phyloP scores from a whole-genome alignment of 2,888 invertebrate species.

The Beris chalybata region DNA sequence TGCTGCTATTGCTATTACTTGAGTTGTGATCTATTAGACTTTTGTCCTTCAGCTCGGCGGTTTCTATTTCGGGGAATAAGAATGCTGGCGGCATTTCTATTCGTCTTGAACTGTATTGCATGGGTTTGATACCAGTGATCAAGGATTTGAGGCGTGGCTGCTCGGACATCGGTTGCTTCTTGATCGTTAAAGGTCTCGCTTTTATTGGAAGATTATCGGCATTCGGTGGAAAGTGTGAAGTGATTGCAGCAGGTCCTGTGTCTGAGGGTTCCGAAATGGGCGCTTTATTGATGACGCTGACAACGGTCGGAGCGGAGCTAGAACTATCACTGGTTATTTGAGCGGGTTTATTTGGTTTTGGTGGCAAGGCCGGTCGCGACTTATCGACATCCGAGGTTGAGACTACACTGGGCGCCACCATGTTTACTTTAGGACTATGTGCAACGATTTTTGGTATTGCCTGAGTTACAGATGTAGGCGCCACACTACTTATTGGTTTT shows the following conservation, averaged over 20 bases:
- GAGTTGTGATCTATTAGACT: slow-evolving; percentile 39
- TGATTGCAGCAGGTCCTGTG: slow-evolving; percentile 19
- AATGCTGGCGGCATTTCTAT: slow-evolving; percentile 84
- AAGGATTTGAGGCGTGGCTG: slow-evolving; percentile 74
- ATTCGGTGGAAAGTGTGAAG: slow-evolving; percentile 44
- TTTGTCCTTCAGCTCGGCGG: slow-evolving; percentile 59
- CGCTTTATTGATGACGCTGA: slow-evolving; percentile 44
- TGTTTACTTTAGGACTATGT: slow-evolving; percentile 57
- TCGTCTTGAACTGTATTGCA: slow-evolving; percentile 70
- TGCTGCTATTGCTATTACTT: slow-evolving; percentile 38
- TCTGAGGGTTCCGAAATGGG: slow-evolving; percentile 41
- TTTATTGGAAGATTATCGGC: slow-evolving; percentile 66
- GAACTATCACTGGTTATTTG: slow-evolving; percentile 42
- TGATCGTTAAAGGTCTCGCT: slow-evolving; percentile 80
- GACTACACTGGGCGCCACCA: slow-evolving; percentile 55
- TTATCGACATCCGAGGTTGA: slow-evolving; percentile 58
- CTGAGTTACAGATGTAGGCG: slow-evolving; percentile 69
- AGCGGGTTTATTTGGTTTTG: slow-evolving; percentile 71
- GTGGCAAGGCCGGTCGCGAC: slow-evolving; percentile 77
- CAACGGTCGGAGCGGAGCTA: slow-evolving; percentile 40
- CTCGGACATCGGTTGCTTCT: slow-evolving; percentile 80
- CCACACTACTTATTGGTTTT: slow-evolving; percentile 86
- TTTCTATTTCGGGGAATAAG: slow-evolving; percentile 75
- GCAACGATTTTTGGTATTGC: slow-evolving; percentile 54
- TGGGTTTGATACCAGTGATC: slow-evolving; percentile 60